Conservation (phyloP, 1,140 invertebrate species). For the Anastrepha ludens region DNA sequence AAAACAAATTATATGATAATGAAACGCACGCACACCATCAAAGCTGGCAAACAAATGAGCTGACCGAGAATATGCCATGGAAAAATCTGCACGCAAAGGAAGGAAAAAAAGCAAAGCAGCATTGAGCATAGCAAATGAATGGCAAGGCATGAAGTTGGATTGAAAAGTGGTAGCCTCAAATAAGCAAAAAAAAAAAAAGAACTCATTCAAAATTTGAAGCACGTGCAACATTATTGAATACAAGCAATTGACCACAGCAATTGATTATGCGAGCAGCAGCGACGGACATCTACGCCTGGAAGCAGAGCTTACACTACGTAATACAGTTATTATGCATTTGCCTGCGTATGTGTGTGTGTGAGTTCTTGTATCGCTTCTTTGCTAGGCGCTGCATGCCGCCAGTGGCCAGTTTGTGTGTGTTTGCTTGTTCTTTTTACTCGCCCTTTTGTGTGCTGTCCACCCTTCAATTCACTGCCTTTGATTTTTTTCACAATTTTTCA, state of each 20-base stretch:
- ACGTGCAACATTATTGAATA: slow-evolving; percentile 56
- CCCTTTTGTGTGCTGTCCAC: background rate
- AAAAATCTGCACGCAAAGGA: slow-evolving; percentile 62
- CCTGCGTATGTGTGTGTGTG: background rate
- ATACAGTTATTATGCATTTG: background rate
- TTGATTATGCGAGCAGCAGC: background rate
- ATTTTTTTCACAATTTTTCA: slow-evolving; percentile 21
- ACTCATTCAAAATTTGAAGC: slow-evolving; percentile 28
- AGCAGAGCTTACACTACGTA: background rate
- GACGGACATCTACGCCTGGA: background rate
- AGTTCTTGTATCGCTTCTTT: background rate
- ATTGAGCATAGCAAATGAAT: slow-evolving; percentile 58
- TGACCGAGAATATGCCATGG: slow-evolving; percentile 63
- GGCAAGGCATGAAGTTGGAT: background rate
- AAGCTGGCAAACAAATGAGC: background rate
- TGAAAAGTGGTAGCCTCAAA: slow-evolving; percentile 57
- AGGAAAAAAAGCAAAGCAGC: slow-evolving; percentile 64
- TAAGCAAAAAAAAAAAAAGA: background rate
- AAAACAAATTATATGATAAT: slow-evolving; percentile 42
- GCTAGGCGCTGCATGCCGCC: background rate
- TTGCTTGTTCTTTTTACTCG: no score
- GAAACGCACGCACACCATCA: slow-evolving; percentile 51
- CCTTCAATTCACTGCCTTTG: slow-evolving; percentile 7
- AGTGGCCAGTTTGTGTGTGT: background rate
- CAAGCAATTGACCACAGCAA: slow-evolving; percentile 58